Base-by-base conservation (phyloP, 2,797 vertebrate genomes). In the Halcyon chelicuti region DNA sequence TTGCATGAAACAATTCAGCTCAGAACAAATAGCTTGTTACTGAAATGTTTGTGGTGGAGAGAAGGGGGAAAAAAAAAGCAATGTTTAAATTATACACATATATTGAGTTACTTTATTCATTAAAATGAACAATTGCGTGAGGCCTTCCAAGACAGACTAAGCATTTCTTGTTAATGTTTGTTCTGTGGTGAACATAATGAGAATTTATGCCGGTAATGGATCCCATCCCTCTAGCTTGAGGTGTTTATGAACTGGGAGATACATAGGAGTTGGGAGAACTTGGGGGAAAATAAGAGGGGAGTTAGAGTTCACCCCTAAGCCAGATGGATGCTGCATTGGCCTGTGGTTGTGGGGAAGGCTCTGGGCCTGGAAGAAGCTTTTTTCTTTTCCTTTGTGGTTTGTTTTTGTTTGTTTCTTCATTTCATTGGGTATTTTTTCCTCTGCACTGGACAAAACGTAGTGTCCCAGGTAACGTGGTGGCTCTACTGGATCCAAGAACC, bases 11-110 rank as follows among this genome's bases (percentile, higher is more conserved):
- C 97, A 96, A 94, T 98, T 97, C 92, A 92, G 86, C 72, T 96
- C 66, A 72, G 95, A 97, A 95, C 79, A 97, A 97, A 96, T 96
- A 93, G 81, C 83, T 97, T 96, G 93, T 98, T 95, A 87, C 52
- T 95, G 77, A 90, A 94, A 82, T 95, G 65, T 90, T 92, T 94
- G 93, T 92, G 81, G 93, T 90, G 29, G 63, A 52, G 93, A 90
- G 93, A 73, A 70, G 67, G 67, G 65, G 61, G 81, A 73, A 65
- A 84, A 75, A 87, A 72, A 82, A 70, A 42, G 73, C 9, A 6
- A 37, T 84, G 72, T 95, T 97, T 96, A 89, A 91, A 89, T 94
- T 93, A 89, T 37, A 55, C 55, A 42, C 66, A 8, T 76, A 55
- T 65, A 92, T 66, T 74, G 94, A 94, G 91, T 95, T 94, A 86